These are phyloP conservation scores for Hippocampus zosterae DNA, from an alignment of 2,113 vertebrate species.

Conservation along the genomic window DNA sequence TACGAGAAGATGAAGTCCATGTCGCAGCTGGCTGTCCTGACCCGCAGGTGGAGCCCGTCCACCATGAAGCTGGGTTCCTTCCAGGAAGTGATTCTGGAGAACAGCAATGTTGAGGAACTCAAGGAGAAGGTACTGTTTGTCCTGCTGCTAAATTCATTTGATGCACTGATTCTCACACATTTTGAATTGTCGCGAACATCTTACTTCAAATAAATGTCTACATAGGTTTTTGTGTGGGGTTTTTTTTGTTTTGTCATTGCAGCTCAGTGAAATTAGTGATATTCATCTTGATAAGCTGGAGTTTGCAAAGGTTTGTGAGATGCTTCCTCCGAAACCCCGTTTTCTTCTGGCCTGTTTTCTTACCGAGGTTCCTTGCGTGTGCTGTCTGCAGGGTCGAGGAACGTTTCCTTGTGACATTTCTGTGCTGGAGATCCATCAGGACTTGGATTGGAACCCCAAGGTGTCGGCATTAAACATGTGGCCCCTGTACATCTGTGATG, in stretches of 20 bases:
- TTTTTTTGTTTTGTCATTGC: constrained; percentile 31
- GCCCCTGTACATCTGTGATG: constrained; percentile 98
- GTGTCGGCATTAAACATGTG: constrained; percentile 95
- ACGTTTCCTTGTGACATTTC: constrained; percentile 99
- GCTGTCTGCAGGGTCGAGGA: constrained; percentile 82
- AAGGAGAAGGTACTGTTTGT: constrained; percentile 82
- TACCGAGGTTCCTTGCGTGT: background rate
- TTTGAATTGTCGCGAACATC: background rate
- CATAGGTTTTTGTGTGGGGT: background rate
- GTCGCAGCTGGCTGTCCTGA: constrained; percentile 92
- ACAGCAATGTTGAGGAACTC: constrained; percentile 91
- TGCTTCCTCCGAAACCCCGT: background rate
- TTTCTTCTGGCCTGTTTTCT: background rate
- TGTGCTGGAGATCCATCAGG: constrained; percentile 96
- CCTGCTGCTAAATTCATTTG: background rate
- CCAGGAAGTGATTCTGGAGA: constrained; percentile 93
- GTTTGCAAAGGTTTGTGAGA: constrained; percentile 88
- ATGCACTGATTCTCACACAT: background rate
- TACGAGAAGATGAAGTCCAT: constrained; percentile 97
- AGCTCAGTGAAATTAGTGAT: constrained; percentile 88
- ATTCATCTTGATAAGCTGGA: constrained; percentile 90
- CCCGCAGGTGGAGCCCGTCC: constrained; percentile 85
- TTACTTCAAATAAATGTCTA: no score
- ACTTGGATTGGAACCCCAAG: constrained; percentile 98
- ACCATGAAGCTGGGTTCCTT: constrained; percentile 90